These are phyloP conservation scores for Nymphalis urticae DNA, from an alignment of 2,888 invertebrate species.

Conservation along the genomic window DNA sequence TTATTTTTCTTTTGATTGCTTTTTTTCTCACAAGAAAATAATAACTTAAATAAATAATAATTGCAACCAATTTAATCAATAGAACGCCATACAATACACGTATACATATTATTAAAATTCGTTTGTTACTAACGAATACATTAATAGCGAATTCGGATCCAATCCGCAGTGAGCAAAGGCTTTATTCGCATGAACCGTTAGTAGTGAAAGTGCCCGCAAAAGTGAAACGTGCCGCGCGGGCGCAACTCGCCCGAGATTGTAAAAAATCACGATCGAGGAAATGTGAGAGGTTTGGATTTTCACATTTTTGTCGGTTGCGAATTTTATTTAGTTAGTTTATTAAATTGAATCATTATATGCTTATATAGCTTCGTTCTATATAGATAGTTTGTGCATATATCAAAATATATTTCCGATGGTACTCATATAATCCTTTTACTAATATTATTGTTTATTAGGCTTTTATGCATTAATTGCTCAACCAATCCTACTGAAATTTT, in stretches of 20 bases:
- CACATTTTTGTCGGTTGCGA: constrained; percentile 18
- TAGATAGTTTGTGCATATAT: background rate
- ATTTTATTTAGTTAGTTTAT: background rate
- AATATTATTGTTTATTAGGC: no score
- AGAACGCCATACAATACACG: no score
- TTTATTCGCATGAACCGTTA: constrained; percentile 59
- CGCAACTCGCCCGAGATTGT: constrained; percentile 21
- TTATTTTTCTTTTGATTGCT: no score
- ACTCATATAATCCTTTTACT: no score
- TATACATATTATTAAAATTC: constrained; percentile 42
- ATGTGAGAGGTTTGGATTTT: constrained; percentile 54
- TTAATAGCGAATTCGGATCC: background rate
- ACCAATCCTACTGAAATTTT: no score
- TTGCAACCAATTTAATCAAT: no score
- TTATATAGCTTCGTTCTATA: background rate
- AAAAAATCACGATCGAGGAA: constrained; percentile 37
- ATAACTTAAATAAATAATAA: no score
- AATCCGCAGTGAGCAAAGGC: constrained; percentile 3
- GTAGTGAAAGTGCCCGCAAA: constrained; percentile 78
- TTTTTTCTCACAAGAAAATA: no score
- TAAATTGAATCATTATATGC: background rate
- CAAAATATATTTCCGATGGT: no score
- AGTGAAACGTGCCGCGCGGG: constrained; percentile 74
- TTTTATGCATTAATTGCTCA: no score
- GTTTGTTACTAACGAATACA: background rate